Evolutionary conservation across 2,888 invertebrate genomes (phyloP), one percentile per base, ranked within the genome.

Genomic region (Heliothis peltigera): DNA sequence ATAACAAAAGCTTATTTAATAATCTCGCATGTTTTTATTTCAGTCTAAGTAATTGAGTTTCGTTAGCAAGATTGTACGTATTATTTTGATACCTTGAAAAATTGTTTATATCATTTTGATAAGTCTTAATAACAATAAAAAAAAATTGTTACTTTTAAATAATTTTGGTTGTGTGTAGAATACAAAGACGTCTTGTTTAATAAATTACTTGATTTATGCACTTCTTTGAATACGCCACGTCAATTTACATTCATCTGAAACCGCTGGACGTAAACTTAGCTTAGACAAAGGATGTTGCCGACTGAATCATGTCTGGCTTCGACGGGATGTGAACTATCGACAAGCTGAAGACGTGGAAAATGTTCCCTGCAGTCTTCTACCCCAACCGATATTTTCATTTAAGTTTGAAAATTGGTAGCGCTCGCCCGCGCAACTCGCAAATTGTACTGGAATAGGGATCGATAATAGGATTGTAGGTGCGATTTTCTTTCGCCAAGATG

Each of bases 401-500:
- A 94, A 93, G 89, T 93, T 93, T 92, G 90, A 91, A 93, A 93
- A 94, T 93, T 93, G 93, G 88, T 89, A 81, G 87, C 86, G 84
- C 87, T 88, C 89, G 89, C 86, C 86, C 85, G 86, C 90, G 88
- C 89, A 87, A 79, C 87, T 91, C 89, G 90, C 92, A 94, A 94
- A 94, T 93, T 94, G 94, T 91, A 89, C 92, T 89, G 90, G 81
- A 91, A 93, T 91, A 90, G 91, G 92, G 92, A 93, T 94, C 94
- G 91, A 94, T 94, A 94, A 94, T 93, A 87, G 90, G 87, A 93
- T 93, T 92, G 90, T 89, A 92, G 92, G 92, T 91, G 92, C 88
- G 90, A 94, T 93, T 91, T 92, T 92, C 92, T 92, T 89, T 84
- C 67, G 70, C 78, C 86, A 86, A 89, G 91, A 92, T 88, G 91